phyloP scores from a whole-genome alignment of 2,888 invertebrate genomes.

The Campaea margaritaria region DNA sequence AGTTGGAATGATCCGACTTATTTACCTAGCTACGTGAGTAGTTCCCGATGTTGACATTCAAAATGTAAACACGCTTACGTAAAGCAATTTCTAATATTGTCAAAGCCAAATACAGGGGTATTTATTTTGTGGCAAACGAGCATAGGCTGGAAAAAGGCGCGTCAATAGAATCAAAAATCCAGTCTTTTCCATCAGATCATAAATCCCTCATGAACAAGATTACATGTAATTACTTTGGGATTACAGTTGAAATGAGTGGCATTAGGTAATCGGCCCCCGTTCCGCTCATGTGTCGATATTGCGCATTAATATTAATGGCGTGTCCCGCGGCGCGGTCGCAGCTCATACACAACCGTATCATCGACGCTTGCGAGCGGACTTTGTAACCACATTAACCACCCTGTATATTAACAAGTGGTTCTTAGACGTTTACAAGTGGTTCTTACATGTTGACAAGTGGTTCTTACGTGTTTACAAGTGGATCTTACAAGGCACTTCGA shows the following conservation, averaged over 20 bases:
- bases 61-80: too few species aligned
- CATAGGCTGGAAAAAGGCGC: too few species aligned
- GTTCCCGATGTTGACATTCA: too few species aligned
- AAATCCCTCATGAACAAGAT: slow-evolving; percentile 7
- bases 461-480: too few species aligned
- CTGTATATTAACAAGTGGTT: not conserved
- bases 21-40: too few species aligned
- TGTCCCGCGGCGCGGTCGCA: slow-evolving; percentile 6
- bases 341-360: slow-evolving; percentile 16
- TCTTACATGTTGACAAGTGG: not conserved
- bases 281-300: slow-evolving; percentile 23
- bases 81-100: too few species aligned
- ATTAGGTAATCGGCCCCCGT: slow-evolving; percentile 26
- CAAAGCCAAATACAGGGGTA: too few species aligned
- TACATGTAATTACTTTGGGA: slow-evolving; percentile 10
- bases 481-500: too few species aligned
- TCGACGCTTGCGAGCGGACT: slow-evolving; percentile 1
- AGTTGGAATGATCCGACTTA: too few species aligned
- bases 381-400: too few species aligned
- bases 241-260: slow-evolving; percentile 18
- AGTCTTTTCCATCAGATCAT: not conserved
- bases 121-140: too few species aligned
- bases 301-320: slow-evolving; percentile 34
- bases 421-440: slow-evolving; percentile 1
- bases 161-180: too few species aligned